Evolutionary conservation across 2,888 invertebrate species (phyloP), one percentile per base, ranked within the genome.

Genomic region (Eupithecia subumbrata): DNA sequence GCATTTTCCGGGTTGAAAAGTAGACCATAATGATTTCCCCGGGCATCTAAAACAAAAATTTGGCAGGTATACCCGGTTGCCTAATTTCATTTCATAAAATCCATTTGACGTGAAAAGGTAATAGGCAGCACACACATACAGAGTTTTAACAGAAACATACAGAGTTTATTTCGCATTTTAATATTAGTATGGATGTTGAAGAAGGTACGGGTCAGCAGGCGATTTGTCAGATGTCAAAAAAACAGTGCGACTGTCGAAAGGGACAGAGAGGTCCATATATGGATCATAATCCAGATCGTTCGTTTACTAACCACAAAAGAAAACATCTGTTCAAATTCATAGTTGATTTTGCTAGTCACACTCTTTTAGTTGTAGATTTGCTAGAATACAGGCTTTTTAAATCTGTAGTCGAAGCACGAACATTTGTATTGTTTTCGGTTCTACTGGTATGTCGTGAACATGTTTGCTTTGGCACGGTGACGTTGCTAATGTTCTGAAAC

Each of bases 401-500:
- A 60, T 60, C 5, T 60, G 25, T 14, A 60, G 25, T 60, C 60
- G 25, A 60, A 5, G 14, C 52, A 56, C 22, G 60, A 60, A 60
- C 52, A 22, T 56, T 56, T n/a, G 22, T 56, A 22, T 56, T 56
- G 11, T 4, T 56, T 56, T 25, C 12, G 14, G 60, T 25, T 60
- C 60, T 60, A 60, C 60, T 25, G 12, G 8, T 25, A 14, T 25
- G 22, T 12, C 60, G 5, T 1, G 66, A 25, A 63, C 81, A 80
- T 84, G 84, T 88, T 85, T 85, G 84, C 85, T 85, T 88, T 87
- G 86, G 86, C 88, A 84, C 76, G 76, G 80, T 79, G 72, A 71
- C 76, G 76, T 72, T 76, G 84, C 83, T 85, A 88, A 87, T 89
- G 85, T 82, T 82, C 79, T 82, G 85, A 82, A 85, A 86, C 82